Percentiles rank a stretch among this genome's conserved stretches.
Conservation (phyloP, 2,888 invertebrate genomes). For the Dyspetes luteomarginatus region DNA sequence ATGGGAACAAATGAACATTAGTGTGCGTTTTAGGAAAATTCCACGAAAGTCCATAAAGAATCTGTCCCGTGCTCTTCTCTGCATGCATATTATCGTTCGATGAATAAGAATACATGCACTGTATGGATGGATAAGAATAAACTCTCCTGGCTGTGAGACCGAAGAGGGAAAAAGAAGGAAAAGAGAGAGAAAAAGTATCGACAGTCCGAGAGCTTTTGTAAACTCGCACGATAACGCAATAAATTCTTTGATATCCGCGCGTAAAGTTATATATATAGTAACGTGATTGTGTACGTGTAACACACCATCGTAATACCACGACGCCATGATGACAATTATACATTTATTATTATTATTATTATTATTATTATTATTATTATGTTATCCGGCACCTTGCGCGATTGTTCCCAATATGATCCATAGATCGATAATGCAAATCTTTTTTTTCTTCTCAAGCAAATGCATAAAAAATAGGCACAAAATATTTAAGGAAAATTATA, state of each 20-base stretch:
- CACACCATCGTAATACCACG: neutral
- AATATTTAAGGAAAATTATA: too few species aligned
- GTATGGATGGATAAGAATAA: too few species aligned
- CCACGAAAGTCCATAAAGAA: neutral
- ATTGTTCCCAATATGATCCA: neutral
- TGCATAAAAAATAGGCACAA: too few species aligned
- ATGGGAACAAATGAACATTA: neutral
- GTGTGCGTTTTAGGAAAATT: neutral
- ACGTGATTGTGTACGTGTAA: neutral
- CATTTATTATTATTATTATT: neutral
- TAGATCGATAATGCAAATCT: neutral
- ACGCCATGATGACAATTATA: neutral
- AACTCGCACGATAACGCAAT: constrained; percentile 31
- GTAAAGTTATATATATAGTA: neutral
- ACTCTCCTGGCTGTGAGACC: too few species aligned
- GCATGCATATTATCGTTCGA: constrained; percentile 1
- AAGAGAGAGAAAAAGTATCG: neutral
- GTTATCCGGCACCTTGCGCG: neutral
- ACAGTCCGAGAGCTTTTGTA: neutral
- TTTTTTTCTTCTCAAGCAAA: neutral
- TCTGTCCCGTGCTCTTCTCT: too few species aligned
- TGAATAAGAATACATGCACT: too few species aligned
- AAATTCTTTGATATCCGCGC: neutral
- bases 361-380: neutral
- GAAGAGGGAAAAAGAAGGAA: neutral